A percentile compares a stretch with the other conserved stretches of the same genome.
Evolutionary conservation across 1,140 invertebrate genomes (phyloP).

Genomic region (Drosophila burlai): DNA sequence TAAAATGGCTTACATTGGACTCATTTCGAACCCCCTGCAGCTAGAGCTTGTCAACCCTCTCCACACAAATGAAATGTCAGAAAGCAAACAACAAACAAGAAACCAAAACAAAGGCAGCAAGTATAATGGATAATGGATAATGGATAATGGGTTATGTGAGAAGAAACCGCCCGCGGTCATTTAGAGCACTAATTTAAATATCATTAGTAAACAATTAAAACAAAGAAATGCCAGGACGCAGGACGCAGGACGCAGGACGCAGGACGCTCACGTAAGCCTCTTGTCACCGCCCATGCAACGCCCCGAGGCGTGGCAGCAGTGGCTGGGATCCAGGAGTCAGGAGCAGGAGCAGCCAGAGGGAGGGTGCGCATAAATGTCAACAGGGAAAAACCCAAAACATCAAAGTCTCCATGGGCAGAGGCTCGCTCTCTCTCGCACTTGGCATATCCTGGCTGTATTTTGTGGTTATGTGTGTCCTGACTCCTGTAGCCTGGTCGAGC

Average conservation of each 20-base stretch:
- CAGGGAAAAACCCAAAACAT: constrained; percentile 24
- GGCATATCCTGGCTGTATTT: constrained; percentile 1
- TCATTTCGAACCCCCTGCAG: too few species aligned
- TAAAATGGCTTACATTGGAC: neutral
- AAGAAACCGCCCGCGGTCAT: constrained; percentile 58
- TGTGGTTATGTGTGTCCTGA: neutral
- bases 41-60: constrained; percentile 19
- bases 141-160: constrained; percentile 20
- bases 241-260: constrained; percentile 48
- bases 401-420: neutral
- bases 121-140: constrained; percentile 33
- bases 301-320: constrained; percentile 16
- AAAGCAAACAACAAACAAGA: constrained; percentile 44
- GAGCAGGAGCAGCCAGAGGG: constrained; percentile 2
- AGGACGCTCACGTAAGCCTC: constrained; percentile 25
- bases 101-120: constrained; percentile 21
- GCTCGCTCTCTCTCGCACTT: neutral
- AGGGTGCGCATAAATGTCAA: constrained; percentile 66
- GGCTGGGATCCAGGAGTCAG: neutral
- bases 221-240: constrained; percentile 59
- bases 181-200: constrained; percentile 81
- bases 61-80: constrained; percentile 45
- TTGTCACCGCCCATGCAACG: constrained; percentile 61
- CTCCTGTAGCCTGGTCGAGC: neutral
- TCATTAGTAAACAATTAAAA: constrained; percentile 78